A percentile compares a stretch with the other conserved stretches of the same genome.
Conservation (phyloP, 1,140 invertebrate genomes). For the Ceratina calcarata region DNA sequence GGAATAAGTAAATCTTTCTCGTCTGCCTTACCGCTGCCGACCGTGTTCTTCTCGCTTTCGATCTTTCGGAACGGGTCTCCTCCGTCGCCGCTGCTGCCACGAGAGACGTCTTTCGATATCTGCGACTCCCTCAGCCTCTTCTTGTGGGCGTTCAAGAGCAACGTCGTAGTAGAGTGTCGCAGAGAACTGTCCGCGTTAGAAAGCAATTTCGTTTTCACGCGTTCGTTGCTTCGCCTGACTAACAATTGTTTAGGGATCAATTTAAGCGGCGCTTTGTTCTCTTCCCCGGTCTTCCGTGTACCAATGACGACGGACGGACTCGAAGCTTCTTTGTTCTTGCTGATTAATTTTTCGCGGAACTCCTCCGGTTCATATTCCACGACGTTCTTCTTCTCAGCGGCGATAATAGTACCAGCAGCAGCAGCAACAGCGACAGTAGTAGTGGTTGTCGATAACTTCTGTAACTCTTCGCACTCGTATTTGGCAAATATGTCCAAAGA, state of each 20-base stretch:
- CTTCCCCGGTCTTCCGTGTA: constrained; percentile 45
- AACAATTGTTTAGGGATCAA: constrained; percentile 74
- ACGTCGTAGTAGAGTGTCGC: constrained; percentile 43
- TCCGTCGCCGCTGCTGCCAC: no score
- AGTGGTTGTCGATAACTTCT: neutral
- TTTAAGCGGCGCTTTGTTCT: constrained; percentile 64
- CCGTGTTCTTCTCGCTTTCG: constrained; percentile 10
- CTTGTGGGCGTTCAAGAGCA: constrained; percentile 48
- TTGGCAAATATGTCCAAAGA: constrained; percentile 66
- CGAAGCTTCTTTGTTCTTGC: neutral
- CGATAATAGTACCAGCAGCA: neutral
- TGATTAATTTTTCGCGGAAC: constrained; percentile 6
- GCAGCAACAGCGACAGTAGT: no score
- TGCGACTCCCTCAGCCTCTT: constrained; percentile 51
- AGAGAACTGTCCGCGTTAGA: constrained; percentile 40
- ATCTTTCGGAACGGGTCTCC: constrained; percentile 2
- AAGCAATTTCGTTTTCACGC: constrained; percentile 43
- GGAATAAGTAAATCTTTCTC: no score
- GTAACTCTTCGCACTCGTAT: constrained; percentile 35
- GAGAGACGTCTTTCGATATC: neutral
- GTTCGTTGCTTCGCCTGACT: constrained; percentile 60
- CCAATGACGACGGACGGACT: neutral
- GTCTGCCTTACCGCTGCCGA: no score
- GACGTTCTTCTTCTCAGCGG: neutral
- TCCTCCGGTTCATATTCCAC: neutral